Base-by-base conservation (phyloP, 2,113 vertebrate genomes). In the Leptobrachium ailaonicum region DNA sequence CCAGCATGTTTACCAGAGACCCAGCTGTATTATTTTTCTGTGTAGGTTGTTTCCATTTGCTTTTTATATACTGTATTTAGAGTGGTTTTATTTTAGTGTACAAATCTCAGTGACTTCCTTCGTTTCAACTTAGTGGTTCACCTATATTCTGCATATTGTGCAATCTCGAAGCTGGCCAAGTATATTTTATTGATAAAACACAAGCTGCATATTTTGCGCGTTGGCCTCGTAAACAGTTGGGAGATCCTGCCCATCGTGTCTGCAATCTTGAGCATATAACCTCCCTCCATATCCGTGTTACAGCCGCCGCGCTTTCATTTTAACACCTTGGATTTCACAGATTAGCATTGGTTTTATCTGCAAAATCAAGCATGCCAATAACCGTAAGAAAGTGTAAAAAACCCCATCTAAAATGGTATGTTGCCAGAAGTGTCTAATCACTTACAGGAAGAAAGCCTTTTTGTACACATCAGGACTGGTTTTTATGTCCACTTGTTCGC, bases 321-420 rank as follows among this genome's bases (percentile, higher is more conserved):
- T 44, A 77, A 56, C 75, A 69, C 75, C n/a, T 69, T 42, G n/a
- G 32, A 40, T 77, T 32, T 77, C 75, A 77, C 75, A 45, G 45
- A 69, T 77, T 60, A 66, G 66, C 75, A 58, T 66, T 20, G 66
- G 66, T 69, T 50, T 77, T 77, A 77, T 69, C 66, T 69, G 47
- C 58, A 58, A 69, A 50, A 77, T 69, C 75, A 54, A 66, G 66
- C 58, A 53, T 77, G 66, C 66, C 41, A 69, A 77, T 47, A 69
- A 41, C 20, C 20, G 20, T 32, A 75, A 58, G 47, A 41, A 41
- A 13, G 50, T 60, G 66, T 58, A 66, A 69, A 69, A 69, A 56
- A 50, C 14, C 63, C 41, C 12, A 20, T 41, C 42, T 69, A 56
- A 69, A 66, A 54, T 76, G 50, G 63, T 60, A 76, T 32, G 4